Base-by-base conservation (phyloP, 2,888 invertebrate genomes). In the Phyllotreta striolata region DNA sequence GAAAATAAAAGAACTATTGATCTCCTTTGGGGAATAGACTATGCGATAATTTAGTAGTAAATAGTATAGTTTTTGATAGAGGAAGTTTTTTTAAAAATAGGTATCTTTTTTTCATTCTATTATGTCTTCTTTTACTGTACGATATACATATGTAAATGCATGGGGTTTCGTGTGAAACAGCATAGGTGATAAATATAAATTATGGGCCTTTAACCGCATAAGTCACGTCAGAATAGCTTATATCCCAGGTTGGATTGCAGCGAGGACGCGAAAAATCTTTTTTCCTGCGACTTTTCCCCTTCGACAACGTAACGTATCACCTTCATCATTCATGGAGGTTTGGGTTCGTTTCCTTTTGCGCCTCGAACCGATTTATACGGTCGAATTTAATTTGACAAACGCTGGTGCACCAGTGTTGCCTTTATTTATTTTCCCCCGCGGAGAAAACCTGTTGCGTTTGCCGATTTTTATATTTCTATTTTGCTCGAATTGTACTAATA, bases 311-410 rank as follows among this genome's bases (percentile, higher is more conserved):
- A 49, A 49, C 49, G 37, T 49, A 49, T 49, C 34, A 35, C 49
- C 49, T n/a, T 34, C 49, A 49, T 49, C 35, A 49, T 49, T 49
- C 49, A 37, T 49, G 14, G 47, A 14, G n/a, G 13, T 49, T 35
- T 14, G 14, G n/a, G 13, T 49, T 35, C n/a, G 14, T 49, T 24
- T 49, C 49, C 35, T 10, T 49, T 49, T 37, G 34, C 49, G 10
- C 49, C 49, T 7, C 47, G 47, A 14, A 49, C 49, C 49, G 10
- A 49, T 49, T 49, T 49, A n/a, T n/a, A 49, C 37, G 49, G 49
- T 49, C 49, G 49, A 49, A 49, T 49, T 49, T 49, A 49, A 49
- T 49, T 37, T 49, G 37, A 49, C 49, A 49, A 24, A 34, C 35
- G 49, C 35, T 6, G 34, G n/a, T n/a, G 35, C 10, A 37, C 37